Evolutionary conservation across 2,797 vertebrate genomes (phyloP), one percentile per base, ranked within the genome.

Genomic region (Esox lucius): DNA sequence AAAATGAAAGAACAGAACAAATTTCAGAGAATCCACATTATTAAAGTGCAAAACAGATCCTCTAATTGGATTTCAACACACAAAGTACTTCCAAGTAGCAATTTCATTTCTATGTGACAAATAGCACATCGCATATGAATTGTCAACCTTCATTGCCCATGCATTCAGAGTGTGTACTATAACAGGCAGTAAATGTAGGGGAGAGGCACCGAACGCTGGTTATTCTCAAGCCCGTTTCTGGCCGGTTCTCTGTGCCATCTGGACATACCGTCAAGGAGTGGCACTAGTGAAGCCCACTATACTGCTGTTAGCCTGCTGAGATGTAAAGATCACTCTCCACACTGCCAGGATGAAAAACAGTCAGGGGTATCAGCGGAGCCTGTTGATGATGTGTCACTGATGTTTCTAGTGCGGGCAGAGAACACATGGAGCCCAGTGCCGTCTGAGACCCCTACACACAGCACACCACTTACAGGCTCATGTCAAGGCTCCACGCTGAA

Each of bases 81-180:
- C 81, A 76, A 70, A 78, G 80, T 73, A 78, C 72, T 76, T 71
- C 42, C 46, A 79, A 83, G 73, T 61, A 77, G 83, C 81, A 86
- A 80, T 85, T 76, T 86, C 24, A 88, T 90, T 89, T 91, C 76
- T 74, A 75, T 76, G 28, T 85, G 86, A 85, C 84, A 78, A 24
- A 85, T 83, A 80, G 82, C 79, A 51, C 68, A 69, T 49, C 87
- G 83, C 78, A 85, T 83, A 82, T 74, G 85, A 87, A 86, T 80
- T 75, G 79, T 70, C 77, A 80, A 71, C 73, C 49, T 68, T 83
- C 84, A 85, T 75, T 73, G 67, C 62, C 61, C 65, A 71, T 71
- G 71, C 76, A 83, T 81, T 80, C 76, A 81, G 73, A 73, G 72
- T 65, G 74, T 77, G 28, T 67, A 31, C 35, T 42, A 73, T 46